These are phyloP conservation scores for Emmelina monodactyla DNA, from an alignment of 2,888 invertebrate species.

Conservation along the genomic window DNA sequence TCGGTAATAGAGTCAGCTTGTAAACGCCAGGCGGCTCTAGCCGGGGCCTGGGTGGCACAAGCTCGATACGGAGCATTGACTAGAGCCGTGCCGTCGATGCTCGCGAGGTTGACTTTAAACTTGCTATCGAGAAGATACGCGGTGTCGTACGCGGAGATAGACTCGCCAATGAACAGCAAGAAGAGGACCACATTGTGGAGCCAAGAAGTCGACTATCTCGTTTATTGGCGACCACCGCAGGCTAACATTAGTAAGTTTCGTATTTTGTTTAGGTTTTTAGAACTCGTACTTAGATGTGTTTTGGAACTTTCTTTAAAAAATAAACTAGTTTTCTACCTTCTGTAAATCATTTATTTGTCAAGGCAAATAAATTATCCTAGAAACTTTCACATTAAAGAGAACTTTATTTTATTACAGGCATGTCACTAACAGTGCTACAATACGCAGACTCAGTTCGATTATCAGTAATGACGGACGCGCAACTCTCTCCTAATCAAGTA, in stretches of 20 bases:
- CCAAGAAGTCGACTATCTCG: slow-evolving; percentile 67
- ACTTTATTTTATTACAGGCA: slow-evolving; percentile 59
- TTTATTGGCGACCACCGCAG: slow-evolving; percentile 80
- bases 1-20: slow-evolving; percentile 37
- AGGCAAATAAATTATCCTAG: too few relatives aligned
- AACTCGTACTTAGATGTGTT: too few relatives aligned
- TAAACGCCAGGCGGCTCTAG: slow-evolving; percentile 54
- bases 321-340: too few relatives aligned
- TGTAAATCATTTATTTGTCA: too few relatives aligned
- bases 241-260: slow-evolving; percentile 74
- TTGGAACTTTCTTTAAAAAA: too few relatives aligned
- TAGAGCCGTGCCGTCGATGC: slow-evolving; percentile 67
- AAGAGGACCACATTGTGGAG: slow-evolving; percentile 69
- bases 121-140: slow-evolving; percentile 73
- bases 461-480: slow-evolving; percentile 76
- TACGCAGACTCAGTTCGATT: slow-evolving; percentile 71
- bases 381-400: too few relatives aligned
- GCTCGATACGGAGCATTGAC: slow-evolving; percentile 65
- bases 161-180: slow-evolving; percentile 35
- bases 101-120: slow-evolving; percentile 62
- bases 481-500: slow-evolving; percentile 71
- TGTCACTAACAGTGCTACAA: slow-evolving; percentile 75
- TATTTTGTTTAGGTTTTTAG: too few relatives aligned
- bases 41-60: slow-evolving; percentile 58
- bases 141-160: slow-evolving; percentile 70